Evolutionary conservation across 2,113 vertebrate species (phyloP), one percentile per base, ranked within the genome.

Genomic region (Neolamprologus longior): DNA sequence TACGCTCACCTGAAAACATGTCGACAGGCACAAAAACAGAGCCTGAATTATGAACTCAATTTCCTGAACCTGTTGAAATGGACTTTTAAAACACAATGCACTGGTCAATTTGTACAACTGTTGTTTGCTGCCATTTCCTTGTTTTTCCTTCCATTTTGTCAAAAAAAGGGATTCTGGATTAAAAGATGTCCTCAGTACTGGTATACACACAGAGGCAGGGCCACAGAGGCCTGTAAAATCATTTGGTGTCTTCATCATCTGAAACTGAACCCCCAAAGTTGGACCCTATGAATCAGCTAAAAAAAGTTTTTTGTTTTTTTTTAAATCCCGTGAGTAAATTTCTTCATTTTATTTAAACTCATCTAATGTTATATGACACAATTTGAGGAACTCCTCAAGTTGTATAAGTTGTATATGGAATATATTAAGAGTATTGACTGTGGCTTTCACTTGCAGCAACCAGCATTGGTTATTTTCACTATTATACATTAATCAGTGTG

Each of bases 51-150:
- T 86, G 83, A 91, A 89, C 89, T 90, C 7, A 8, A 76, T 83
- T 88, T 89, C 78, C 86, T 68, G 66, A 86, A 87, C 26, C 35
- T 85, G 66, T 76, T 90, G 90, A 92, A 91, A 84, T 93, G 87
- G 91, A 96, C 85, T 91, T 95, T 82, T 82, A 92, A 81, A 94
- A 95, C 81, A 88, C 82, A 68, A 91, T 92, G 91, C 92, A 92
- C 90, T 92, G 92, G 90, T 94, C 90, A 47, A 42, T 95, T 96
- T 95, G 93, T 96, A 95, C 91, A 91, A 94, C 90, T 90, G 86
- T 93, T 85, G 85, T 95, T 93, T 91, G 86, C 88, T 90, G 88
- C 88, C 66, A 85, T 92, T 91, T 93, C 82, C 85, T 93, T 91
- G 92, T 91, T 94, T 92, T 92, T 88, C 84, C 83, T 87, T 90